phyloP scores from a whole-genome alignment of 2,888 invertebrate species.

The Agriopis marginaria region DNA sequence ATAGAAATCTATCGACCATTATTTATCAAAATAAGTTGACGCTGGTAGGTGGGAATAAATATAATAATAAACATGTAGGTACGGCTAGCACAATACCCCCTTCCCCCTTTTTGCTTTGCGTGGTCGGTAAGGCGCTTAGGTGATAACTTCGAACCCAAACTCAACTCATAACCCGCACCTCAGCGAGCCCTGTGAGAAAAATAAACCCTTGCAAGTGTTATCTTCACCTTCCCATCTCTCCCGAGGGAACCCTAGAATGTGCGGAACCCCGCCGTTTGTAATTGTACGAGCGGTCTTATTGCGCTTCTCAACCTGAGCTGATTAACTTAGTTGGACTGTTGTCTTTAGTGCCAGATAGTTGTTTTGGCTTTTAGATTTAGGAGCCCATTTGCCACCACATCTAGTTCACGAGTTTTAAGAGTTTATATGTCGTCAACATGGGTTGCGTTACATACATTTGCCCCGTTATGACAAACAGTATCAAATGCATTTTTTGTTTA shows the following conservation, averaged over 20 bases:
- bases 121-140: too few relatives aligned
- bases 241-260: conserved; percentile 52
- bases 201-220: conserved; percentile 43
- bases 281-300: conserved; percentile 59
- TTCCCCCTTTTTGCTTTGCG: too few relatives aligned
- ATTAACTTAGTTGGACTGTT: conserved; percentile 39
- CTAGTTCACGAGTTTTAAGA: too few relatives aligned
- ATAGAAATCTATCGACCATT: too few relatives aligned
- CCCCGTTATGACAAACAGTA: too few relatives aligned
- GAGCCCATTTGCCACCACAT: neutral
- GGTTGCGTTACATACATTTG: too few relatives aligned
- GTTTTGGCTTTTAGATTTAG: conserved; percentile 23
- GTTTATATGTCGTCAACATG: too few relatives aligned
- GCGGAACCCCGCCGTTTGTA: conserved; percentile 47
- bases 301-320: conserved; percentile 60
- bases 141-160: conserved; percentile 2
- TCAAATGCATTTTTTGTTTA: too few relatives aligned
- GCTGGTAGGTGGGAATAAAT: too few relatives aligned
- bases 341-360: conserved; percentile 35
- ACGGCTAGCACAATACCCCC: too few relatives aligned
- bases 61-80: too few relatives aligned
- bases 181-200: conserved; percentile 41
- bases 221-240: conserved; percentile 46
- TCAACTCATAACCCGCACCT: conserved; percentile 33
- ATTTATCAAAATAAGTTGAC: too few relatives aligned